Base-by-base conservation (phyloP, 2,888 invertebrate species). In the Scaptomyza flava region DNA sequence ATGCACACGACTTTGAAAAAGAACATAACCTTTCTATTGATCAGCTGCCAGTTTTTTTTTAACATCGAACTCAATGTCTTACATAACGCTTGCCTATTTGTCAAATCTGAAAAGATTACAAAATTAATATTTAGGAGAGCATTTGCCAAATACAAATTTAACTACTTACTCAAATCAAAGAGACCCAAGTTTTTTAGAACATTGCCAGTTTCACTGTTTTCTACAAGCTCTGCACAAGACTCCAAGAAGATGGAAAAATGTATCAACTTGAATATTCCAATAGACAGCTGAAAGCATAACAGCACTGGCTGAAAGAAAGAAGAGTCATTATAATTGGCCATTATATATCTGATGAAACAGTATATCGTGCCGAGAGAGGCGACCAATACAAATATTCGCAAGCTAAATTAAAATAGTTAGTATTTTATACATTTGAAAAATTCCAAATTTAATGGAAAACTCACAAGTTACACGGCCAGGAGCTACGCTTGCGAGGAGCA, bases 1-100 rank as follows among this genome's bases (percentile, higher is more conserved):
- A 88, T 73, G 41, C 69, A 64, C 30, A 85, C 84, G 20, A 86
- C 70, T 41, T 67, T 84, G 23, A 64, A 87, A 11, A 85, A 85
- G 43, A 87, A 84, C 81, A 81, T 87, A 1, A 85, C 84, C 57
- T 88, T 87, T 0, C 47, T 48, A 73, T 85, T 67, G 5, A 86
- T 88, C 0, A 46, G 36, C 31, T 33, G 14, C 84, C 84, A 85
- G 47, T 68, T 88, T 0, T 72, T 46, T 0, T 41, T 30, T 45
- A 85, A 20, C 20, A 84, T 86, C 0, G 54, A 23, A 6, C 81
- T 48, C 30, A 85, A 34, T 0, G 58, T 34, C 0, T 23, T 53
- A 2, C 81, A 14, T n/a, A 84, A 66, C 0, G 30, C 7, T 6
- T 36, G 51, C 14, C 74, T 83, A n/a, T 67, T n/a, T 0, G 74